A percentile compares a stretch with the other conserved stretches of the same genome.
Conservation (phyloP, 2,113 vertebrate genomes). For the Noturus placidus region DNA sequence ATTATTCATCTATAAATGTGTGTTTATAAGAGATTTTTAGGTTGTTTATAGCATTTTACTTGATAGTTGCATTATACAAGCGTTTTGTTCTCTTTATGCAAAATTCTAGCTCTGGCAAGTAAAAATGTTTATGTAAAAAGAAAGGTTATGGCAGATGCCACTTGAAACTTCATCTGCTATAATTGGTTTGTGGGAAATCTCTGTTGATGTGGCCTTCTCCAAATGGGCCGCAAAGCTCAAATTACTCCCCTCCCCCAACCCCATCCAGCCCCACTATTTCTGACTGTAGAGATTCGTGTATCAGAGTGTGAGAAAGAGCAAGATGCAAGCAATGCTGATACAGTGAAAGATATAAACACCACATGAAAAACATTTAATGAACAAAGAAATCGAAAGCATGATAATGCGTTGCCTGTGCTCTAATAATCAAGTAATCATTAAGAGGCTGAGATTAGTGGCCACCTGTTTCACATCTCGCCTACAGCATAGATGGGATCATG, state of each 20-base stretch:
- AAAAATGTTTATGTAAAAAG: slow-evolving; percentile 29
- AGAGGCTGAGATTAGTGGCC: no score
- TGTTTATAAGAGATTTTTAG: background rate
- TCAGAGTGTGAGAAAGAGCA: slow-evolving; percentile 32
- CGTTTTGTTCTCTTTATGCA: background rate
- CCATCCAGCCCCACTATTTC: slow-evolving; percentile 27
- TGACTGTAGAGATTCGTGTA: slow-evolving; percentile 23
- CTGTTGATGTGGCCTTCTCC: slow-evolving; percentile 70
- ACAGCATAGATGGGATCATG: background rate
- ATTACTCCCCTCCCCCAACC: slow-evolving; percentile 68
- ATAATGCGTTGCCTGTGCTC: background rate
- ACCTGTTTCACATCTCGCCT: background rate
- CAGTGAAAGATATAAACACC: background rate
- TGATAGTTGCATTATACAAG: background rate
- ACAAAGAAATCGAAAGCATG: background rate
- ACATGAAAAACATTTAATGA: background rate
- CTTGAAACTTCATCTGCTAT: slow-evolving; percentile 64
- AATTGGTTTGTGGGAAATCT: slow-evolving; percentile 77
- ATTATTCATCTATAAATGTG: no score
- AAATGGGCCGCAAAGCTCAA: slow-evolving; percentile 72
- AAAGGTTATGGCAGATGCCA: slow-evolving; percentile 47
- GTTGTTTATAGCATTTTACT: slow-evolving; percentile 1
- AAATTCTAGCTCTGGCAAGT: background rate
- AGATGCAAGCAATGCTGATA: slow-evolving; percentile 28
- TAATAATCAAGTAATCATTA: background rate